Conservation (phyloP, 2,797 vertebrate species). For the Helostoma temminkii region DNA sequence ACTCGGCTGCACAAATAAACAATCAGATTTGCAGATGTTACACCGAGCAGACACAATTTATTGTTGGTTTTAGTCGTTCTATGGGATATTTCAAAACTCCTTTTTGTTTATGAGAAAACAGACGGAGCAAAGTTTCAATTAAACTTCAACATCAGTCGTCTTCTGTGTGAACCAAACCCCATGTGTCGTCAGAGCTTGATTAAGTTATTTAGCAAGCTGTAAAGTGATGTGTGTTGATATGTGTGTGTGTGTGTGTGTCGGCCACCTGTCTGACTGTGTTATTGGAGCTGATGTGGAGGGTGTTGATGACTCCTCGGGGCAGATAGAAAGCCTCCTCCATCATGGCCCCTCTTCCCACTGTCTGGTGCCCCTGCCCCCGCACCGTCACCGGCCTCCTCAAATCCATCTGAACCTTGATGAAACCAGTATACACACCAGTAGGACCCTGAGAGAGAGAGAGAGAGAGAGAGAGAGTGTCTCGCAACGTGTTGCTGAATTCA, state of each 20-base stretch:
- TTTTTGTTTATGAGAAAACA: too few relatives aligned
- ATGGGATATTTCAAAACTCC: too few relatives aligned
- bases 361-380: slow-evolving; percentile 72
- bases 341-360: slow-evolving; percentile 48
- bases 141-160: not conserved
- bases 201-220: slow-evolving; percentile 6
- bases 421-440: slow-evolving; percentile 92
- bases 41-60: too few relatives aligned
- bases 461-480: not conserved
- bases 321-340: slow-evolving; percentile 88
- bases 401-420: slow-evolving; percentile 98
- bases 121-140: not conserved
- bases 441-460: slow-evolving; percentile 77
- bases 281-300: slow-evolving; percentile 95
- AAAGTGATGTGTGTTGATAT: slow-evolving; percentile 22
- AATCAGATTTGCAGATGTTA: too few relatives aligned
- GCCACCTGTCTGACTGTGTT: slow-evolving; percentile 91
- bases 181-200: slow-evolving; percentile 49
- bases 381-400: slow-evolving; percentile 90
- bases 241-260: slow-evolving; percentile 29
- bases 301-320: slow-evolving; percentile 88
- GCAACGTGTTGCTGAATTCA: not conserved
- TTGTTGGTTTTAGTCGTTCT: too few relatives aligned
- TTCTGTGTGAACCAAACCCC: not conserved
- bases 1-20: too few relatives aligned